A percentile compares a stretch with the other conserved stretches of the same genome.
Conservation (phyloP, 2,888 invertebrate species). For the Bombylius major region DNA sequence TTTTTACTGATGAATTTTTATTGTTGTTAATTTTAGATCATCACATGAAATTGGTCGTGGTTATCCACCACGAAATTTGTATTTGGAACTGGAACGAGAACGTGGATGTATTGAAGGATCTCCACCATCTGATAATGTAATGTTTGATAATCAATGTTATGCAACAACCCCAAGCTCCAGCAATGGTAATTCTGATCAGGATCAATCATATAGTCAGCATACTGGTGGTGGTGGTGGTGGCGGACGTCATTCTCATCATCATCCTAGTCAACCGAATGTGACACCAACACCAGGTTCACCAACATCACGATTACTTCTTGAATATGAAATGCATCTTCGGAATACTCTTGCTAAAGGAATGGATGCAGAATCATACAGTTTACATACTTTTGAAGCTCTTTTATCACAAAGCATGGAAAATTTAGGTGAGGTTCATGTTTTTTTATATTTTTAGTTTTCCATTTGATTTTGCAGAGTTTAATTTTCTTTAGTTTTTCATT, state of each 20-base stretch:
- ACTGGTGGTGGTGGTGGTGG: constrained; percentile 25
- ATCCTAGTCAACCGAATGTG: constrained; percentile 52
- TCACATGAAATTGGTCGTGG: constrained; percentile 60
- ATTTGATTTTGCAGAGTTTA: not conserved
- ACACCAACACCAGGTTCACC: constrained; percentile 73
- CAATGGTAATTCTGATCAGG: constrained; percentile 83
- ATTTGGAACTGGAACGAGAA: constrained; percentile 66
- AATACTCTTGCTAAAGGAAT: constrained; percentile 88
- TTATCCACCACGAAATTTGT: constrained; percentile 59
- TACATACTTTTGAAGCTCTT: constrained; percentile 86
- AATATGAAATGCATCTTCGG: constrained; percentile 87
- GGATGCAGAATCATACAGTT: constrained; percentile 89
- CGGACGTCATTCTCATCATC: constrained; percentile 48
- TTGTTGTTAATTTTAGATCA: constrained; percentile 39
- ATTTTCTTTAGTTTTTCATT: not conserved
- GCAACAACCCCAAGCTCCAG: constrained; percentile 90
- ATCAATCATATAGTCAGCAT: constrained; percentile 53
- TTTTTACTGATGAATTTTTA: not conserved
- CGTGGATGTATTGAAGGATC: constrained; percentile 47
- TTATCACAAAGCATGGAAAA: constrained; percentile 93
- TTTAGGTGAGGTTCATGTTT: constrained; percentile 49
- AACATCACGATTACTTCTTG: constrained; percentile 69
- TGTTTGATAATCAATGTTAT: constrained; percentile 92
- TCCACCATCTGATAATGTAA: constrained; percentile 84
- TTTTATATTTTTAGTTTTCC: not conserved